Base-by-base conservation (phyloP, 1,140 invertebrate species). In the Neuroterus valhalla region DNA sequence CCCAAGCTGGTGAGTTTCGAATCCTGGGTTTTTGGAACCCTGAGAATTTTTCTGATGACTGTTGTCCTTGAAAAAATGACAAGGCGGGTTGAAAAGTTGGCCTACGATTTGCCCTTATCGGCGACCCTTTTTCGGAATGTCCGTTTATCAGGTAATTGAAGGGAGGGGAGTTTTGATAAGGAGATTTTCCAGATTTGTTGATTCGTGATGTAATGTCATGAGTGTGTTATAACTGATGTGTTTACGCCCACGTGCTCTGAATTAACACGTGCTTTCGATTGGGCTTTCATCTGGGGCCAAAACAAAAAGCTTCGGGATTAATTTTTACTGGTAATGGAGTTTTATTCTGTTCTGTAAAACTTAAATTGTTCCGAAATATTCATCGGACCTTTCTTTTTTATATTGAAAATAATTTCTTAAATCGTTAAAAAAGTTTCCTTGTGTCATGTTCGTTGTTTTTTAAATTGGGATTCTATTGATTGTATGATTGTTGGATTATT, bases 1-100 rank as follows among this genome's bases (percentile, higher is more conserved):
- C 84, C 38, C 78, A 82, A 62, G 71, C 78, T 45, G 86, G 87
- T 88, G 72, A 85, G 81, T 82, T 21, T 12, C 4, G 43, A 19
- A 70, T 21, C 31, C 31, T 38, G 50, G 14, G 11, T 11, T 43
- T 31, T 68, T 19, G 15, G 15, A 3, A 1, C 12, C 10, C 15
- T 48, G 15, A 10, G 45, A 17, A 42, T 45, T 19, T 69, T 69
- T 46, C 23, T 68, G 6, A 26, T 0, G 2, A 46, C 19, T 48
- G 45, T 70, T 38, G 14, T 15, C 14, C 21, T 26, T 45, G 62
- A 45, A 62, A 70, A 55, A 31, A 12, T n/a, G 46, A 14, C 69
- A 68, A 70, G 50, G 23, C 19, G 21, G 6, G 6, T 21, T 11
- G 12, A 55, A 55, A 26, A 0, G 2, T 62, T 62, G 26, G 3